phyloP scores from a whole-genome alignment of 37 sponge, comb jelly and placozoan species.

The Cladorhizidae sp. region DNA sequence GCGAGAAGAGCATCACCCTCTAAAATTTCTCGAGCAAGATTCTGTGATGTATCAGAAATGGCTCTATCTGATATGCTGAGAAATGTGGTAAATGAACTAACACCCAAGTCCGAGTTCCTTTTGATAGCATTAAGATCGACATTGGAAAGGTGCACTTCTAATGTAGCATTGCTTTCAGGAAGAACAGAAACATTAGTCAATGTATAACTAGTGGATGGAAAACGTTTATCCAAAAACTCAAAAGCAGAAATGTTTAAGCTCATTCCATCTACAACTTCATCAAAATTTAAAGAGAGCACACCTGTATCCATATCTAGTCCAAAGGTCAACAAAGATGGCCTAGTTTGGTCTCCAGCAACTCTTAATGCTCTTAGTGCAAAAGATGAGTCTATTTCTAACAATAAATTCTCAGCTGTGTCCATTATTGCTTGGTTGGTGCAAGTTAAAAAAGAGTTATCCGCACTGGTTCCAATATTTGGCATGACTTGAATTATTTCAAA shows the following conservation, averaged over 20 bases:
- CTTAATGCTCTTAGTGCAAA: conserved; percentile 47
- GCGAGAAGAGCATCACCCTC: conserved; percentile 33
- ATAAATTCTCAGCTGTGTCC: conserved; percentile 64
- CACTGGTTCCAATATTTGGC: conserved; percentile 33
- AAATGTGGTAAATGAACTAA: conserved; percentile 51
- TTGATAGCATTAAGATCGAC: conserved; percentile 78
- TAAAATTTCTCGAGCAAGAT: conserved; percentile 29
- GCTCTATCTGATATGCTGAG: conserved; percentile 33
- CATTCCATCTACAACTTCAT: conserved; percentile 58
- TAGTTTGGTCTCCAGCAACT: conserved; percentile 55
- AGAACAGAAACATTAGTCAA: conserved; percentile 4
- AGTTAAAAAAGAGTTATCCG: conserved; percentile 55
- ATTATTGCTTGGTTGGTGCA: conserved; percentile 39
- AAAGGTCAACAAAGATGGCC: conserved; percentile 51
- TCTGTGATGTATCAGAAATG: conserved; percentile 67
- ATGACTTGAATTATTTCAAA: conserved; percentile 57
- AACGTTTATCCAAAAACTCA: conserved; percentile 35
- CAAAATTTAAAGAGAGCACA: conserved; percentile 57
- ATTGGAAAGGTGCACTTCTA: conserved; percentile 36
- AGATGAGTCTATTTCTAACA: conserved; percentile 28
- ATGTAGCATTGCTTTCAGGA: conserved; percentile 30
- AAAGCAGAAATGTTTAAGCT: conserved; percentile 61
- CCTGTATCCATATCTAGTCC: conserved; percentile 65
- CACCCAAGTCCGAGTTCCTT: conserved; percentile 45
- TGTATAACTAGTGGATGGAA: conserved; percentile 38